Conservation (phyloP, 1,140 invertebrate species). For the Tribolium madens region DNA sequence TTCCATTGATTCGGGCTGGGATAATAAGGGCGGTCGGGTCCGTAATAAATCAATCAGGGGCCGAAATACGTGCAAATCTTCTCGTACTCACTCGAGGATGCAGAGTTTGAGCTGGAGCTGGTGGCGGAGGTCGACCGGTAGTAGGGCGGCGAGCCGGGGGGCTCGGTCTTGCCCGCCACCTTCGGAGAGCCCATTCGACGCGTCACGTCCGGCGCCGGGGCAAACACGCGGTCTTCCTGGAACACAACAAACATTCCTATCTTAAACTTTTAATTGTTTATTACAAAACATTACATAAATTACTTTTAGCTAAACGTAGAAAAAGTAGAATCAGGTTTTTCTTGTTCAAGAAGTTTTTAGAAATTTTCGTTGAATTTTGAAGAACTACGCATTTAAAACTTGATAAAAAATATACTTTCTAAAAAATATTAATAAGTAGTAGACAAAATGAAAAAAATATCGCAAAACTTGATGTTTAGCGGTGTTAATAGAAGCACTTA, state of each 20-base stretch:
- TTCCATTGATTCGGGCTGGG: constrained; percentile 20
- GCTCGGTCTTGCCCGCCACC: constrained; percentile 58
- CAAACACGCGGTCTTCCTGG: constrained; percentile 63
- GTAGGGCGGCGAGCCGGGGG: constrained; percentile 63
- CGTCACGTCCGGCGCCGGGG: constrained; percentile 64
- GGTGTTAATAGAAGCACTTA: too few species aligned
- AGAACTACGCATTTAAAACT: too few species aligned
- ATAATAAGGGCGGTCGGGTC: constrained; percentile 16
- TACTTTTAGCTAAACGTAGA: too few species aligned
- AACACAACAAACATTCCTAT: constrained; percentile 53
- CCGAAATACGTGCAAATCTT: constrained; percentile 13
- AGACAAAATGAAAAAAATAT: too few species aligned
- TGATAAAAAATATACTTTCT: too few species aligned
- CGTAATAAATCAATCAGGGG: constrained; percentile 37
- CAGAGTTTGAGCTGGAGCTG: constrained; percentile 62
- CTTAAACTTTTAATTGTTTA: too few species aligned
- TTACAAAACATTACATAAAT: too few species aligned
- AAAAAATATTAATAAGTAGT: too few species aligned
- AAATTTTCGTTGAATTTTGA: too few species aligned
- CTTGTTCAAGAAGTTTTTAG: too few species aligned
- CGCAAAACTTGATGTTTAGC: too few species aligned
- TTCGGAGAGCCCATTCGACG: constrained; percentile 61
- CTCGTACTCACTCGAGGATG: constrained; percentile 62
- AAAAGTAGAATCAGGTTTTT: too few species aligned
- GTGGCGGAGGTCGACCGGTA: constrained; percentile 61